These are phyloP conservation scores for Perdita meconis DNA, from an alignment of 2,888 invertebrate genomes.

Conservation along the genomic window DNA sequence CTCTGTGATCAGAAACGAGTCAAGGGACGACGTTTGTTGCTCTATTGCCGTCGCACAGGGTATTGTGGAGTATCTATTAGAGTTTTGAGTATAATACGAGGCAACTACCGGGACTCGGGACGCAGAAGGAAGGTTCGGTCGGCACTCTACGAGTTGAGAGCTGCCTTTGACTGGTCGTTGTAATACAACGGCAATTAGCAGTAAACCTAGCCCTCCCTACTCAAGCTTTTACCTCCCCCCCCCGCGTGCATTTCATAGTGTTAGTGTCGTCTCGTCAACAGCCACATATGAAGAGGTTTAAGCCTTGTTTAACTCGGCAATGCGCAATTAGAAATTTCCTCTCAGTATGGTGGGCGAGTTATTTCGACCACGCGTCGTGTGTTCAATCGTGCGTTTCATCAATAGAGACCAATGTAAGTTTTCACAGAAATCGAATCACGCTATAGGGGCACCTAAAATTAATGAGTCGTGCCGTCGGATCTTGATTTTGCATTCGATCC, in stretches of 20 bases:
- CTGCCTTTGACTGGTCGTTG: conserved; percentile 74
- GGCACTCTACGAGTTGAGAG: conserved; percentile 67
- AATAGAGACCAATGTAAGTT: background rate
- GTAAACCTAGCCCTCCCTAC: conserved; percentile 72
- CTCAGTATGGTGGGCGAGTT: conserved; percentile 16
- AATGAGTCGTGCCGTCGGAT: too few species aligned
- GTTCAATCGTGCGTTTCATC: background rate
- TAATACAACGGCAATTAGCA: conserved; percentile 78
- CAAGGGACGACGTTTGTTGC: conserved; percentile 32
- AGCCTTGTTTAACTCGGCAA: conserved; percentile 66
- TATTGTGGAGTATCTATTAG: conserved; percentile 52
- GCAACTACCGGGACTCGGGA: conserved; percentile 53
- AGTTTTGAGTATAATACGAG: conserved; percentile 67
- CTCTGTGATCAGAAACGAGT: conserved; percentile 22
- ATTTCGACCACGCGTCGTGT: background rate
- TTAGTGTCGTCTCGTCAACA: conserved; percentile 67
- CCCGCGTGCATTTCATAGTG: conserved; percentile 62
- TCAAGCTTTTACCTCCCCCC: conserved; percentile 53
- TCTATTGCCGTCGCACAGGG: conserved; percentile 28
- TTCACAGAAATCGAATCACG: too few species aligned
- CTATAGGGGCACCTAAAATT: too few species aligned
- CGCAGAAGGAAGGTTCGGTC: conserved; percentile 53
- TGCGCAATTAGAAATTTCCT: conserved; percentile 66
- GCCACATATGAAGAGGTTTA: conserved; percentile 67
- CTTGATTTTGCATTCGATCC: too few species aligned